phyloP scores from a whole-genome alignment of 2,888 invertebrate genomes.

The Entomobrya proxima region DNA sequence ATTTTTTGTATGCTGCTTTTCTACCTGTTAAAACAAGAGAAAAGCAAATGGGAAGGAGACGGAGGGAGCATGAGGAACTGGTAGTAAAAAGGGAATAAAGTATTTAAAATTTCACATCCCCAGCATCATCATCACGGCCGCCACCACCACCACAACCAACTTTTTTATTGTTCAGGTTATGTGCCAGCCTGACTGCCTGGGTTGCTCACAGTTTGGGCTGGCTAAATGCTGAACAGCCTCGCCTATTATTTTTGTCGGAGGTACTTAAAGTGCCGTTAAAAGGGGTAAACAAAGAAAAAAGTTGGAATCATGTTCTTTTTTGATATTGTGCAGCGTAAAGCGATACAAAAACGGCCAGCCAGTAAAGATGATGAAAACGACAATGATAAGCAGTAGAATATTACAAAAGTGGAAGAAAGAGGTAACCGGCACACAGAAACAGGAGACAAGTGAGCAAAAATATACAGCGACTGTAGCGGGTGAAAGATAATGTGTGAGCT shows the following conservation, averaged over 20 bases:
- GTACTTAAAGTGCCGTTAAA: slow-evolving; percentile 64
- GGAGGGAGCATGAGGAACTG: background rate
- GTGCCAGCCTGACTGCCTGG: background rate
- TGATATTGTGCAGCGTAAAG: background rate
- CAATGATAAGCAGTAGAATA: background rate
- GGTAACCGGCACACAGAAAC: slow-evolving; percentile 48
- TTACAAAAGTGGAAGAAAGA: slow-evolving; percentile 16
- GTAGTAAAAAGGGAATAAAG: slow-evolving; percentile 19
- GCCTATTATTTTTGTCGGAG: slow-evolving; percentile 44
- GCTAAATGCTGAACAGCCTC: slow-evolving; percentile 35
- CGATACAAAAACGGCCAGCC: background rate
- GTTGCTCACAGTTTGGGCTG: background rate
- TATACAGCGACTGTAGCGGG: slow-evolving; percentile 4
- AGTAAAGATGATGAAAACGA: background rate
- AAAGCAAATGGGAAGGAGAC: background rate
- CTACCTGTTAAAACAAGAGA: background rate
- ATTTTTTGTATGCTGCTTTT: slow-evolving; percentile 34
- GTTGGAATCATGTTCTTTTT: slow-evolving; percentile 32
- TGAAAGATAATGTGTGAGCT: slow-evolving; percentile 38
- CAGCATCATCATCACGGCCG: background rate
- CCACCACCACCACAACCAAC: slow-evolving; percentile 7
- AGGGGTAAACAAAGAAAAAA: slow-evolving; percentile 58
- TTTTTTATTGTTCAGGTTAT: slow-evolving; percentile 60
- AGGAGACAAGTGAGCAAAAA: background rate
- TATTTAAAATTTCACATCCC: slow-evolving; percentile 34